Evolutionary conservation across 2,113 vertebrate species (phyloP), one percentile per base, ranked within the genome.

Genomic region (Jacana jacana): DNA sequence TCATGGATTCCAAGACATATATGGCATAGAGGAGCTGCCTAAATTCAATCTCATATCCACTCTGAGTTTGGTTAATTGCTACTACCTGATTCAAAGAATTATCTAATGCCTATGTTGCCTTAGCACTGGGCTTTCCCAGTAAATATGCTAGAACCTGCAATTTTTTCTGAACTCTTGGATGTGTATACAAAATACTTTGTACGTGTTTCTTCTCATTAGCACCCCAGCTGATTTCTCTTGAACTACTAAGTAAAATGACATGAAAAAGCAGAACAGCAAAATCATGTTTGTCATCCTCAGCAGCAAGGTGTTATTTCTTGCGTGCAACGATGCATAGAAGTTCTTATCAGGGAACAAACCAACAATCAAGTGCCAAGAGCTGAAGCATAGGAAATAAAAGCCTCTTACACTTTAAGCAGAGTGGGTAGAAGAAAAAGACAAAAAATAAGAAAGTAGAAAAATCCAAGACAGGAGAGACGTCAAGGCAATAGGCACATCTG

Each of bases 141-240:
- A 68, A 88, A 70, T 78, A 87, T 27, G 27, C 11, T 35, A 70
- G 49, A 66, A 71, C 13, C 20, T 71, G 27, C 31, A 72, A 54
- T 91, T 93, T 76, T 76, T 96, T 81, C 46, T 95, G 71, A 92
- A 75, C 33, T 86, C 68, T 87, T 46, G 20, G 24, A 51, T 85
- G 31, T 85, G 25, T 69, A 25, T 72, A 42, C 85, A 22, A 91
- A 84, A 76, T 66, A 69, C 46, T 96, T 91, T 55, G 49, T 66
- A 58, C 42, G 66, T 81, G 4, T 69, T 95, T 80, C 40, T 88
- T 42, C 49, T 91, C 54, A 79, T 86, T 90, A 93, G 14, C 70
- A 86, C 25, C 33, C 30, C 37, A 77, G 17, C 17, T 73, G 57
- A 66, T 95, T 94, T 92, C 37, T 96, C 68, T 91, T 93, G 63